A percentile compares a stretch with the other conserved stretches of the same genome.
phyloP scores from a whole-genome alignment of 2,888 invertebrate species.

The Eristalis arbustorum region DNA sequence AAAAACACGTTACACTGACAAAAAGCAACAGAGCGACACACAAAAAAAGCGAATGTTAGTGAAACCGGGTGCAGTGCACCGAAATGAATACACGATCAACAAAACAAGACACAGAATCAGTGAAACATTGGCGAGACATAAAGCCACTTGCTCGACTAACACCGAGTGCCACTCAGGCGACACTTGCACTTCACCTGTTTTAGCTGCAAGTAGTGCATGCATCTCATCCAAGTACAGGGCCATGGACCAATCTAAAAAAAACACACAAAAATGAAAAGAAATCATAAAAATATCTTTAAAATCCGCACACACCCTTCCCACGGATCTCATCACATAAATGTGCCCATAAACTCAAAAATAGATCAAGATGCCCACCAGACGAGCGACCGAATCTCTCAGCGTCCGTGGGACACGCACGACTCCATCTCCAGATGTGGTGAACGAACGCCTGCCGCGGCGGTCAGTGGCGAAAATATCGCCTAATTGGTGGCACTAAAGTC shows the following conservation, averaged over 20 bases:
- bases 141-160: not conserved
- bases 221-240: conserved; percentile 53
- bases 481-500: conserved; percentile 59
- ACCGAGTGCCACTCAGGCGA: conserved; percentile 3
- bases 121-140: conserved; percentile 1
- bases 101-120: not conserved
- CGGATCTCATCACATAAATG: not conserved
- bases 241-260: conserved; percentile 59
- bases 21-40: not conserved
- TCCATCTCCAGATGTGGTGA: conserved; percentile 14
- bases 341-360: conserved; percentile 34
- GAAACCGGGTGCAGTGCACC: not conserved
- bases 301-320: not conserved
- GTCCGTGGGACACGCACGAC: not conserved
- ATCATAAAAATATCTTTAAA: not conserved
- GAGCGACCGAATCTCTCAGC: not conserved
- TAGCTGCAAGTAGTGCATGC: conserved; percentile 40
- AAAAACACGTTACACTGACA: not conserved
- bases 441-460: not conserved
- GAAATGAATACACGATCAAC: not conserved
- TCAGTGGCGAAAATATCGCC: conserved; percentile 37
- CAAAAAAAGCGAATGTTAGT: not conserved
- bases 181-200: conserved; percentile 57
- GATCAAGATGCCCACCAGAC: not conserved
- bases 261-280: conserved; percentile 12